A percentile compares a stretch with the other conserved stretches of the same genome.
phyloP scores from a whole-genome alignment of 2,888 invertebrate species.

The Mycalesis mineus region DNA sequence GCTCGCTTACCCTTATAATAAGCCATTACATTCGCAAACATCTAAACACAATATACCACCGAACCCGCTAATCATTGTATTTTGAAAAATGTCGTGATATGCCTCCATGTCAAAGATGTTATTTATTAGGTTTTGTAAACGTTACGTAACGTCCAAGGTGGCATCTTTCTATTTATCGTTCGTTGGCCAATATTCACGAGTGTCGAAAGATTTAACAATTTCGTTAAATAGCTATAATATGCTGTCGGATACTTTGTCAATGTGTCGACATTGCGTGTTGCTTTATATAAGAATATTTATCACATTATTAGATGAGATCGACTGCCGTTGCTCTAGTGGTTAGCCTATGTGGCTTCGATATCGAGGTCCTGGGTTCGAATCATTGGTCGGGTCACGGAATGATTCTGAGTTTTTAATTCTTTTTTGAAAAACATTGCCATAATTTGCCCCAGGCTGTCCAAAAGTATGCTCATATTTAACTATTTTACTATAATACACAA shows the following conservation, averaged over 20 bases:
- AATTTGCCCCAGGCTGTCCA: too few species aligned
- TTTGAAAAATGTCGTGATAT: neutral
- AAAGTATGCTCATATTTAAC: too few species aligned
- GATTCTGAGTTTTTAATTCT: too few species aligned
- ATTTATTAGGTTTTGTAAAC: neutral
- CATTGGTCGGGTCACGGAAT: too few species aligned
- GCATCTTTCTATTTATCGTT: conserved; percentile 7
- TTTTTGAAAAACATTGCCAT: too few species aligned
- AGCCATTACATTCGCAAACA: too few species aligned
- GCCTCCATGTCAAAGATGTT: neutral
- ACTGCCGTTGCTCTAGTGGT: too few species aligned
- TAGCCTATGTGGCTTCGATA: too few species aligned
- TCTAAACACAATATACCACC: neutral
- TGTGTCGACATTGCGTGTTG: neutral
- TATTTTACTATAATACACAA: too few species aligned
- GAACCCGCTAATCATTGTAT: neutral
- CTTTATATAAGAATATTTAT: neutral
- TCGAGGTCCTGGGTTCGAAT: too few species aligned
- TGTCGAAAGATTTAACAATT: conserved; percentile 9
- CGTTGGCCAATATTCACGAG: conserved; percentile 8
- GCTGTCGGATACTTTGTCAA: neutral
- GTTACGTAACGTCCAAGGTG: neutral
- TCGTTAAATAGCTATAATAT: conserved; percentile 1
- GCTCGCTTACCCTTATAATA: too few species aligned
- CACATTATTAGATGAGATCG: neutral